Percentiles rank a stretch among this genome's conserved stretches.
Conservation (phyloP, 2,888 invertebrate genomes). For the Meloe dianella region DNA sequence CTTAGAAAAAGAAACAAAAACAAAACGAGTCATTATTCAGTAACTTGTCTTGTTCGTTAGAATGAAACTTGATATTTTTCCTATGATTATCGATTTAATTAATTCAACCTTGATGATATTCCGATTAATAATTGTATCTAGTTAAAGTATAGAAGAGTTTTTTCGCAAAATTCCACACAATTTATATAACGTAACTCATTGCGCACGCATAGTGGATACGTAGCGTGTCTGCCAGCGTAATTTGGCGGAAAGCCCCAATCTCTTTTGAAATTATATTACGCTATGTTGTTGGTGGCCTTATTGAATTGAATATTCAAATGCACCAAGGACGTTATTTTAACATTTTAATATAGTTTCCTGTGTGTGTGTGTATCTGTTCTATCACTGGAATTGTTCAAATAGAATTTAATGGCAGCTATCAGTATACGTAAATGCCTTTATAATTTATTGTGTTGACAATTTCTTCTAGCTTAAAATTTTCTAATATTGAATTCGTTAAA, state of each 20-base stretch:
- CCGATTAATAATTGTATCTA: not conserved
- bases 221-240: too few relatives aligned
- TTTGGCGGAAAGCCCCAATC: too few relatives aligned
- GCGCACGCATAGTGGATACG: too few relatives aligned
- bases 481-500: too few relatives aligned
- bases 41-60: too few relatives aligned
- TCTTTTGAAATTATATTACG: too few relatives aligned
- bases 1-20: too few relatives aligned
- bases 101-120: not conserved
- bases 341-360: constrained; percentile 38
- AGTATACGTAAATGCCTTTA: too few relatives aligned
- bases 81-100: not conserved
- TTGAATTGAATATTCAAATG: constrained; percentile 15
- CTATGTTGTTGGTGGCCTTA: not conserved
- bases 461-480: constrained; percentile 18
- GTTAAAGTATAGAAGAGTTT: not conserved
- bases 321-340: constrained; percentile 28
- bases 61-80: not conserved
- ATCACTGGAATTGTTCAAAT: constrained; percentile 47
- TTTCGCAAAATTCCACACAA: not conserved
- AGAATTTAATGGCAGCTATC: constrained; percentile 47
- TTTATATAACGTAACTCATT: not conserved
- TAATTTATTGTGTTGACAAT: constrained; percentile 43
- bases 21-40: too few relatives aligned
- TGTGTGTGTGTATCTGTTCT: constrained; percentile 23